phyloP scores from a whole-genome alignment of 2,113 vertebrate genomes.

The Ondatra zibethicus region DNA sequence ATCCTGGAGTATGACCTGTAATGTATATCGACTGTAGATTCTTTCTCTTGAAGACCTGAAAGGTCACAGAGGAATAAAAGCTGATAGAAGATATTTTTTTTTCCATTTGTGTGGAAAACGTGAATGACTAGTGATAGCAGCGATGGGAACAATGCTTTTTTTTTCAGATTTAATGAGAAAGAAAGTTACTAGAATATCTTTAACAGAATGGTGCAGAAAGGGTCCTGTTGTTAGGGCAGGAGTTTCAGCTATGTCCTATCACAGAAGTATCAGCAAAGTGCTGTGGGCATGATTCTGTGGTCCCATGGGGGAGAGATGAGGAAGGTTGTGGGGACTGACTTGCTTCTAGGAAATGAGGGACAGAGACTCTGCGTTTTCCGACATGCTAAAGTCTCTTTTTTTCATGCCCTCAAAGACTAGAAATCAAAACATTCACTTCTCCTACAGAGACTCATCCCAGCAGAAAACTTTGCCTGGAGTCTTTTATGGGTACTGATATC shows the following conservation, averaged over 20 bases:
- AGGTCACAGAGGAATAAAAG: constrained; percentile 34
- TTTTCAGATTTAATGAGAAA: constrained; percentile 8
- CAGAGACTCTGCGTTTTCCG: constrained; percentile 33
- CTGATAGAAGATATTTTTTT: background rate
- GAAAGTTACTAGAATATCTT: constrained; percentile 1
- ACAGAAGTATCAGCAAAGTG: background rate
- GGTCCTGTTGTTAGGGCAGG: background rate
- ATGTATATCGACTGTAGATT: constrained; percentile 52
- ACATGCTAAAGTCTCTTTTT: background rate
- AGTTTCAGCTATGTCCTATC: background rate
- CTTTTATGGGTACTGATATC: background rate
- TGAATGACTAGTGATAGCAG: constrained; percentile 4
- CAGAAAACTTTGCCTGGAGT: background rate
- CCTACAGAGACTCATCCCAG: background rate
- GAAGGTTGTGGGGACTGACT: background rate
- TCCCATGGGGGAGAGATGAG: background rate
- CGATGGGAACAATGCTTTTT: background rate
- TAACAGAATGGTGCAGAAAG: background rate
- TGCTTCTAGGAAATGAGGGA: constrained; percentile 12
- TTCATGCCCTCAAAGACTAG: constrained; percentile 20
- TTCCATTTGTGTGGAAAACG: constrained; percentile 43
- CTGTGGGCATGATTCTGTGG: background rate
- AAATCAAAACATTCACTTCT: constrained; percentile 50
- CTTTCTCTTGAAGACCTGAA: constrained; percentile 35
- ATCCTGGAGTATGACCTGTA: constrained; percentile 5